These are phyloP conservation scores for Venusia cambrica DNA, from an alignment of 2,888 invertebrate species.

Conservation along the genomic window DNA sequence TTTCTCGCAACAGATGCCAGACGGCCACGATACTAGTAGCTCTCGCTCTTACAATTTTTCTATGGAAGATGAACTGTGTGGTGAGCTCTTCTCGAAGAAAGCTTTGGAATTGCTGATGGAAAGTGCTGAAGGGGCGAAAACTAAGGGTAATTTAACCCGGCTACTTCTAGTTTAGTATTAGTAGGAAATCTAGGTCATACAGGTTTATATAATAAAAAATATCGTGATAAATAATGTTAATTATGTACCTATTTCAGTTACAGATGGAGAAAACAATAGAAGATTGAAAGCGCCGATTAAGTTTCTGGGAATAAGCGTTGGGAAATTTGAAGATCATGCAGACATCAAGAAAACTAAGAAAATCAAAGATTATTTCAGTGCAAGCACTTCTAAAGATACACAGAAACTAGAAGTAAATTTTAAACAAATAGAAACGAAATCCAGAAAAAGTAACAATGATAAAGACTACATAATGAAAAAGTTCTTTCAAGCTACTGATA, in stretches of 20 bases:
- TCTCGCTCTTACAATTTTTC: slow-evolving; percentile 83
- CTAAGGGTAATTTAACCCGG: slow-evolving; percentile 45
- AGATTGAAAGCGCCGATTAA: slow-evolving; percentile 80
- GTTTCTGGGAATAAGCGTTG: slow-evolving; percentile 88
- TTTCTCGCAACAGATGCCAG: slow-evolving; percentile 80
- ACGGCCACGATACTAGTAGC: slow-evolving; percentile 79
- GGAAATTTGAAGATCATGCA: slow-evolving; percentile 85
- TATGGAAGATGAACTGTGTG: slow-evolving; percentile 82
- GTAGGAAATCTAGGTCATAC: no score
- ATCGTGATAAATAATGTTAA: no score
- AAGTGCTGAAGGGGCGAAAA: slow-evolving; percentile 68
- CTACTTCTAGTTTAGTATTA: no score
- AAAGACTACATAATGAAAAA: slow-evolving; percentile 52
- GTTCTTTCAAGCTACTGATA: slow-evolving; percentile 28
- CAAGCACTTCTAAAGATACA: slow-evolving; percentile 48
- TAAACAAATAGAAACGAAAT: slow-evolving; percentile 28
- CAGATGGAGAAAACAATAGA: slow-evolving; percentile 60
- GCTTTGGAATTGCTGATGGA: slow-evolving; percentile 86
- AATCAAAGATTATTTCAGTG: slow-evolving; percentile 81
- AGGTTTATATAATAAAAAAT: no score
- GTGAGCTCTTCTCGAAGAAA: slow-evolving; percentile 83
- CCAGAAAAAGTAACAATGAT: slow-evolving; percentile 30
- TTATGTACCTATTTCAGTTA: slow-evolving; percentile 34
- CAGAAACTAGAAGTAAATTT: slow-evolving; percentile 35
- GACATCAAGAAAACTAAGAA: slow-evolving; percentile 77